Evolutionary conservation across 2,888 invertebrate genomes (phyloP).

Genomic region (Cantharis rustica): DNA sequence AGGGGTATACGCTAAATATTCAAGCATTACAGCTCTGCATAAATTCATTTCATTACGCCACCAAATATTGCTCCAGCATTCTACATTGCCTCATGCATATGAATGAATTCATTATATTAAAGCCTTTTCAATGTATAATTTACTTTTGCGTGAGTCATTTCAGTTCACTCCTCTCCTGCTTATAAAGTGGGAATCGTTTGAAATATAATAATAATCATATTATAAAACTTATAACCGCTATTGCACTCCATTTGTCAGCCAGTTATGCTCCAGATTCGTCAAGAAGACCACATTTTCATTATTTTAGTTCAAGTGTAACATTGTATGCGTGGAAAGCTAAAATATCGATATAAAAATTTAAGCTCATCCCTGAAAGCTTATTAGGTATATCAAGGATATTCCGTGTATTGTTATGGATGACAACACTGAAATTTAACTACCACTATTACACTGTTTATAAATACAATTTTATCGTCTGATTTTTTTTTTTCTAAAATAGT

Average conservation of each 20-base stretch:
- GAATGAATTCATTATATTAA: slow-evolving; percentile 70
- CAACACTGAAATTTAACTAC: neutral
- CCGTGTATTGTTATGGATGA: neutral
- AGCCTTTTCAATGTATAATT: slow-evolving; percentile 70
- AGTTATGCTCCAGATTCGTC: neutral
- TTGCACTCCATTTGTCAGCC: slow-evolving; percentile 30
- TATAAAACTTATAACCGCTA: slow-evolving; percentile 45
- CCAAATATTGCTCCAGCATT: slow-evolving; percentile 65
- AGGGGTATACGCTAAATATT: slow-evolving; percentile 68
- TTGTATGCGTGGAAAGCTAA: neutral
- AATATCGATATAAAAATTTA: neutral
- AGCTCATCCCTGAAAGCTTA: neutral
- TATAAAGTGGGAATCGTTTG: slow-evolving; percentile 53
- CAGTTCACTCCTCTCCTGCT: slow-evolving; percentile 54
- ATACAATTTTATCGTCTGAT: neutral
- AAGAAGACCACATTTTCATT: neutral
- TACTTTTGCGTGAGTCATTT: slow-evolving; percentile 70
- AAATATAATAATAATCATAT: slow-evolving; percentile 55
- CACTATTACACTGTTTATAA: neutral
- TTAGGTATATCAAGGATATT: neutral
- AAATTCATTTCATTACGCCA: slow-evolving; percentile 69
- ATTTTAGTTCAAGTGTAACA: neutral
- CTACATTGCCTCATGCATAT: slow-evolving; percentile 65
- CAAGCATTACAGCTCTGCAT: slow-evolving; percentile 68
- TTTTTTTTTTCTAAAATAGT: neutral